phyloP scores from a whole-genome alignment of 2,888 invertebrate genomes.

The Crematogaster levior region DNA sequence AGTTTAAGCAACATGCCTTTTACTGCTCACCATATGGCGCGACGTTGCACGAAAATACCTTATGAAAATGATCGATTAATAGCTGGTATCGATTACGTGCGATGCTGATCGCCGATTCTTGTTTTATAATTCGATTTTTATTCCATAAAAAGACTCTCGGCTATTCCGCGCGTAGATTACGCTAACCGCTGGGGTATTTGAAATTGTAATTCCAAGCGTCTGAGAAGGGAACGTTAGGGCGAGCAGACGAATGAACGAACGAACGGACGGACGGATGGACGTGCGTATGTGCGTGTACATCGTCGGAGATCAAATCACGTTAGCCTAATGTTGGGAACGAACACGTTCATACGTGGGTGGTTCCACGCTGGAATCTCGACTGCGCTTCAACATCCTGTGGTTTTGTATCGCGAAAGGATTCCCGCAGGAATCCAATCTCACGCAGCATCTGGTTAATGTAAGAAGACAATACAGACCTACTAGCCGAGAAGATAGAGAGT shows the following conservation, averaged over 20 bases:
- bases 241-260: constrained; percentile 54
- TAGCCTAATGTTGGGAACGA: constrained; percentile 70
- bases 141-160: not conserved
- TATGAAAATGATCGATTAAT: constrained; percentile 10
- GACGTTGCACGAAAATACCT: not conserved
- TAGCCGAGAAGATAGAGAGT: not conserved
- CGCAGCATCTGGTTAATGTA: not conserved
- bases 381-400: constrained; percentile 65
- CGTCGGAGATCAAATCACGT: constrained; percentile 68
- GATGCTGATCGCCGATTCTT: not conserved
- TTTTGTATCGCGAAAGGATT: constrained; percentile 41
- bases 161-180: constrained; percentile 42
- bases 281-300: constrained; percentile 65
- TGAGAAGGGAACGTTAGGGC: constrained; percentile 72
- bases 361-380: constrained; percentile 76
- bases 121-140: not conserved
- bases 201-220: constrained; percentile 83
- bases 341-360: constrained; percentile 74
- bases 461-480: not conserved
- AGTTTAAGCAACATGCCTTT: not conserved
- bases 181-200: constrained; percentile 72
- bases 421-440: constrained; percentile 33
- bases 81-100: not conserved
- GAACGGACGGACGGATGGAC: constrained; percentile 64
- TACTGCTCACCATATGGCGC: constrained; percentile 27